Percentiles rank a stretch among this genome's conserved stretches.
Evolutionary conservation across 2,113 vertebrate species (phyloP).

Genomic region (Dromaius novaehollandiae): DNA sequence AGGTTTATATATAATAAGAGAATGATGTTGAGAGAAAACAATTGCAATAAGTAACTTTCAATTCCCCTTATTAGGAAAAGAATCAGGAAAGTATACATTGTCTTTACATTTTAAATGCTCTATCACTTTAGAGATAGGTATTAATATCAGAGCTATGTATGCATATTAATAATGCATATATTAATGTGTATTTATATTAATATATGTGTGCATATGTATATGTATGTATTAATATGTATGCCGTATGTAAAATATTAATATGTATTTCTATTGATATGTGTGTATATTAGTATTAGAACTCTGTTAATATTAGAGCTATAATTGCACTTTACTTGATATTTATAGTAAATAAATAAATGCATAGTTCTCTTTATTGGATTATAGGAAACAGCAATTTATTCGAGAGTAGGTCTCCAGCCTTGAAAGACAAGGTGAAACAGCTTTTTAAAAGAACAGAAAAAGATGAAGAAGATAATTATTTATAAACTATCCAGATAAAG

Average conservation of each 20-base stretch:
- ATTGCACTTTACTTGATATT: not conserved
- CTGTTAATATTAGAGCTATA: not conserved
- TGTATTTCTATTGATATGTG: not conserved
- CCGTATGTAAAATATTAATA: not conserved
- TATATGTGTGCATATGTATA: no score
- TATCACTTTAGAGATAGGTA: not conserved
- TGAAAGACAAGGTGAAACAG: not conserved
- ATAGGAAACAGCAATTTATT: not conserved
- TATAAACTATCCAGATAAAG: not conserved
- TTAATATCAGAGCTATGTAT: not conserved
- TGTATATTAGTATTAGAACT: not conserved
- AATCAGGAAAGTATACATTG: not conserved
- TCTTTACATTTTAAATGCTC: not conserved
- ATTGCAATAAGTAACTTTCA: not conserved
- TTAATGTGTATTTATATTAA: no score
- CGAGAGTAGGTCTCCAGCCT: rapidly evolving
- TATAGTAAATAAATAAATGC: not conserved
- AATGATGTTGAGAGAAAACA: constrained; percentile 22
- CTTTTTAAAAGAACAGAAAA: not conserved
- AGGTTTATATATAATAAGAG: constrained; percentile 26
- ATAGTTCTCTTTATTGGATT: not conserved
- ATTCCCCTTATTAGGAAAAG: not conserved
- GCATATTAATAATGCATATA: not conserved
- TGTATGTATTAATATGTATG: not conserved
- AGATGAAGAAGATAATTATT: not conserved